Evolutionary conservation across 2,113 vertebrate genomes (phyloP), one percentile per base, ranked within the genome.

Genomic region (Thinocorus orbignyianus): DNA sequence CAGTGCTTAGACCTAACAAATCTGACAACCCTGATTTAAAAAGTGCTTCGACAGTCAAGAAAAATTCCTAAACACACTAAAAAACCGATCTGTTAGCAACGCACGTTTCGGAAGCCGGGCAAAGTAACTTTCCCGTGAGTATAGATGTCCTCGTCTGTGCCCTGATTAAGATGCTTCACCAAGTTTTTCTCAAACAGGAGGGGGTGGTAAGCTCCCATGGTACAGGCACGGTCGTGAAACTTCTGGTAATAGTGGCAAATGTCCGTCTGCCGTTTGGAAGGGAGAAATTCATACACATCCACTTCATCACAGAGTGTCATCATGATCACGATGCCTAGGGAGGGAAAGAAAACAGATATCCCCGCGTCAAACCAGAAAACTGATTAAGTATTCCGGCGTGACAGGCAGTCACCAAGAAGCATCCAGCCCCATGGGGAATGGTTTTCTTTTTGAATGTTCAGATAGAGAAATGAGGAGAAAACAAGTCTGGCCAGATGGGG

Each of bases 101-200:
- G 96, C 72, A 97, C 71, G 1, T 55, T 97, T 55, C 28, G 95
- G 62, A 98, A 97, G 83, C 98, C 98, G 0, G 97, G 95, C 73
- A 99, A 55, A 6, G 98, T 98, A 13, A 96, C 97, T 81, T 97
- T 99, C 12, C 98, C 98, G 0, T 62, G 64, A 11, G 74, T 86
- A 28, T 97, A 98, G 69, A 99, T 98, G 79, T 97, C 97, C 57
- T 98, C 94, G 1, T 98, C 97, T 0, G 96, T 94, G 65, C 98
- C 98, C 76, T 86, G 97, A 52, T 98, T 98, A 41, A 98, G 65
- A 24, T 97, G 96, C 68, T 98, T 98, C 74, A 98, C 97, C 94
- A 99, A 42, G 64, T 98, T 98, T 55, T 98, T 98, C 96, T 99
- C 98, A 37, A 98, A 99, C 66, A 98, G 95, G 35, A 98, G 97